phyloP scores from a whole-genome alignment of 2,888 invertebrate species.

The Leptinotarsa tumamoca region DNA sequence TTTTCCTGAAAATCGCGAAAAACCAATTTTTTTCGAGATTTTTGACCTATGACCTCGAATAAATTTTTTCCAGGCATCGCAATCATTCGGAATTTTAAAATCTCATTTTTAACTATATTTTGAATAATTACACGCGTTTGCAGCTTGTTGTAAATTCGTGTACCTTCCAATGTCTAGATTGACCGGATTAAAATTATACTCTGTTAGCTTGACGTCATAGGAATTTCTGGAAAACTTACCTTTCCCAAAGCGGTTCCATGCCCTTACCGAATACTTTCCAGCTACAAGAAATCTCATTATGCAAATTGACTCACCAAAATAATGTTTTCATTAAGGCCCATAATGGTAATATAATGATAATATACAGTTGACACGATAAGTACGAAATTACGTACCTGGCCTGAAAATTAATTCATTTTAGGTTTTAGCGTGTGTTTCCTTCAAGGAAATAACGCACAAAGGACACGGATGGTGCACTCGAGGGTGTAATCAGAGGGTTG shows the following conservation, averaged over 20 bases:
- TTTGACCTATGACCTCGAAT: too few relatives aligned
- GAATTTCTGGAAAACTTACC: conserved; percentile 8
- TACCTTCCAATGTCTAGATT: too few relatives aligned
- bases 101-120: too few relatives aligned
- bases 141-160: too few relatives aligned
- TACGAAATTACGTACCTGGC: conserved; percentile 37
- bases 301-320: conserved; percentile 34
- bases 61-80: too few relatives aligned
- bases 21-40: too few relatives aligned
- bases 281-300: conserved; percentile 26
- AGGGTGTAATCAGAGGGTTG: conserved; percentile 34
- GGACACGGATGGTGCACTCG: conserved; percentile 31
- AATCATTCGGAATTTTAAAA: too few relatives aligned
- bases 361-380: conserved; percentile 42
- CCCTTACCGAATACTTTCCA: background rate
- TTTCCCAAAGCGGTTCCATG: background rate
- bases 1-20: too few relatives aligned
- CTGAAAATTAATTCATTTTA: conserved; percentile 29
- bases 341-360: conserved; percentile 40
- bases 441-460: conserved; percentile 29
- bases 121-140: too few relatives aligned
- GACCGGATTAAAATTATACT: background rate
- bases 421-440: conserved; percentile 12
- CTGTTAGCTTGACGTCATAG: background rate
- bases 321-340: conserved; percentile 35